phyloP scores from a whole-genome alignment of 2,797 vertebrate genomes.

The Thunnus albacares region DNA sequence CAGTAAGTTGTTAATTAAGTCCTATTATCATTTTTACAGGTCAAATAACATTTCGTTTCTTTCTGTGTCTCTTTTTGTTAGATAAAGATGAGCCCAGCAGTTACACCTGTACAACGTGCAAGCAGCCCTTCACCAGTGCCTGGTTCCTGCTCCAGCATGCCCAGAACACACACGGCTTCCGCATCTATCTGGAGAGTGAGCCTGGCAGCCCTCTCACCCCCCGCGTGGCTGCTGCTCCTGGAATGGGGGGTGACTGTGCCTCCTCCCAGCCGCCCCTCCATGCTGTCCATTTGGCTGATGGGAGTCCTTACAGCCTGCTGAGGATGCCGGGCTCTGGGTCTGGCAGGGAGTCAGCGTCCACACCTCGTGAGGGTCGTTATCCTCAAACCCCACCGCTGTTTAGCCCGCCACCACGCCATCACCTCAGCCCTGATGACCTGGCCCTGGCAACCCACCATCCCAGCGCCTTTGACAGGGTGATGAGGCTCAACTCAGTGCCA shows the following conservation, averaged over 20 bases:
- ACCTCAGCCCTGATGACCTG: conserved; percentile 97
- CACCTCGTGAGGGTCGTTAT: conserved; percentile 93
- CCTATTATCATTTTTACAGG: background rate
- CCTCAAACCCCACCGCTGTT: conserved; percentile 97
- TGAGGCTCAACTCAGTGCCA: conserved; percentile 97
- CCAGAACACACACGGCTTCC: conserved; percentile 98
- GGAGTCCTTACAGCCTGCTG: conserved; percentile 97
- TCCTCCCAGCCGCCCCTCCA: conserved; percentile 95
- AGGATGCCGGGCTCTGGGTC: conserved; percentile 96
- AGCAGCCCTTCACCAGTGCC: conserved; percentile 98
- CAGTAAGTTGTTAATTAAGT: background rate
- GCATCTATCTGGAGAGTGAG: conserved; percentile 98
- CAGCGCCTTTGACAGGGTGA: conserved; percentile 98
- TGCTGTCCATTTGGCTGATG: conserved; percentile 96
- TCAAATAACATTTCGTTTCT: conserved; percentile 65
- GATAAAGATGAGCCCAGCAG: conserved; percentile 99
- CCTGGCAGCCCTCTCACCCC: conserved; percentile 98
- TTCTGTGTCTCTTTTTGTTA: conserved; percentile 78
- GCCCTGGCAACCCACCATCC: conserved; percentile 97
- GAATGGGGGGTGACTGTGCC: conserved; percentile 97
- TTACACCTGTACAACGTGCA: conserved; percentile 99
- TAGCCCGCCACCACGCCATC: conserved; percentile 97
- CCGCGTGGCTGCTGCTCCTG: conserved; percentile 94
- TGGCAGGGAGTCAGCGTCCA: conserved; percentile 91
- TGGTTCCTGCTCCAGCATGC: conserved; percentile 99